These are phyloP conservation scores for Fissipunctia ypsillon DNA, from an alignment of 2,888 invertebrate genomes.

Conservation along the genomic window DNA sequence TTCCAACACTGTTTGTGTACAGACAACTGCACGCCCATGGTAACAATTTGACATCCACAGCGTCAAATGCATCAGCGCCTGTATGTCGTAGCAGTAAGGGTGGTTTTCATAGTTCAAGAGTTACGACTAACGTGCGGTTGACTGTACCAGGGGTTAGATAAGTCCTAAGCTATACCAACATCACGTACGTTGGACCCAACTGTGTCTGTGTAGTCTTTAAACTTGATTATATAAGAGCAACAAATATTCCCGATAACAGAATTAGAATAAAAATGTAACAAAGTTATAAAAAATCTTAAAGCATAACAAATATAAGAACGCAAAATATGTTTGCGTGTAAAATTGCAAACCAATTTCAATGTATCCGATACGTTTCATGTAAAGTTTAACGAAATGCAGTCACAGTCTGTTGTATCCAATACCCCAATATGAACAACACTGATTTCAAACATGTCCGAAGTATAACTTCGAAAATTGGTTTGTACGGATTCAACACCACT, in stretches of 20 bases:
- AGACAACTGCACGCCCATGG: background rate
- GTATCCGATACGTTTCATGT: slow-evolving; percentile 8
- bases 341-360: slow-evolving; percentile 8
- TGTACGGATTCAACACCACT: background rate
- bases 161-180: slow-evolving; percentile 31
- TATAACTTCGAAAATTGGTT: slow-evolving; percentile 31
- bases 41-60: background rate
- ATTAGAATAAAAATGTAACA: background rate
- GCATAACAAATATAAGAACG: background rate
- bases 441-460: slow-evolving; percentile 4
- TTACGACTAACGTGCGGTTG: background rate
- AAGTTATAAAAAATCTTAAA: background rate
- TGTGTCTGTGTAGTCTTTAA: background rate
- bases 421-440: slow-evolving; percentile 22
- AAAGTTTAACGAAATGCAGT: slow-evolving; percentile 29
- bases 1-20: slow-evolving; percentile 52
- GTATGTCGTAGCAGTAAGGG: background rate
- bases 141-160: background rate
- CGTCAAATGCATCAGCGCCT: no score
- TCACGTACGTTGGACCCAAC: slow-evolving; percentile 29
- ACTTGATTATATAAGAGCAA: background rate
- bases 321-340: background rate
- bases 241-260: background rate
- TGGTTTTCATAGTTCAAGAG: background rate
- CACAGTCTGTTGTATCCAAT: slow-evolving; percentile 12